Conservation (phyloP, 1,140 invertebrate species). For the Drosophila albomicans region DNA sequence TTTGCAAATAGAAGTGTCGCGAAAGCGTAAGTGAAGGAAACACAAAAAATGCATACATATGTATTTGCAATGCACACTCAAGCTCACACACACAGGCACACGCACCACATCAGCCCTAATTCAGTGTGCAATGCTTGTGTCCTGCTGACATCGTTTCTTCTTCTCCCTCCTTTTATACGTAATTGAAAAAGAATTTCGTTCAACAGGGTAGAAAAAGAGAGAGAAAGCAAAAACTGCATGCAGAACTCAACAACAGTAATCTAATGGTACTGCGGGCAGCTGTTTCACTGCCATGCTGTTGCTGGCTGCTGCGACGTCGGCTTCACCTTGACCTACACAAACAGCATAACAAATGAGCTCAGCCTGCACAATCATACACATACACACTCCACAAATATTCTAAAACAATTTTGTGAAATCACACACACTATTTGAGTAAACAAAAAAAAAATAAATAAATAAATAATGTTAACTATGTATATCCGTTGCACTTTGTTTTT, state of each 20-base stretch:
- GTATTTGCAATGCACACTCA: constrained; percentile 18
- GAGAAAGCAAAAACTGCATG: constrained; percentile 2
- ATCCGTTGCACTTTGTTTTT: constrained; percentile 38
- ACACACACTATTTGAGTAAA: constrained; percentile 5
- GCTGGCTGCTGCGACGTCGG: constrained; percentile 15
- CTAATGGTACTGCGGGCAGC: constrained; percentile 50
- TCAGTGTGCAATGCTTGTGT: constrained; percentile 6
- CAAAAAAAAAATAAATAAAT: neutral
- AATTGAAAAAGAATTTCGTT: constrained; percentile 31
- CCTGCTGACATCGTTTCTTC: constrained; percentile 47
- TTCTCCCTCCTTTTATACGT: constrained; percentile 3
- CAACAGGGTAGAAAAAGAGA: constrained; percentile 1
- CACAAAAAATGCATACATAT: constrained; percentile 24
- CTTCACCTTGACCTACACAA: constrained; percentile 57
- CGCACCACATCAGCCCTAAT: neutral
- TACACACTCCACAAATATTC: constrained; percentile 5
- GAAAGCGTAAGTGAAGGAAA: neutral
- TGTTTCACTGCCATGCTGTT: constrained; percentile 25
- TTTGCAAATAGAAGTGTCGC: constrained; percentile 17
- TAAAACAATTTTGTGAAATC: neutral
- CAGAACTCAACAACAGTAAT: constrained; percentile 6
- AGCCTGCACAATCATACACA: constrained; percentile 12
- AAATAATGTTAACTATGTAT: constrained; percentile 23
- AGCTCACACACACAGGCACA: constrained; percentile 2
- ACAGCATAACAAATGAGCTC: constrained; percentile 24